Base-by-base conservation (phyloP, 1,140 invertebrate species). In the Cherax destructor region DNA sequence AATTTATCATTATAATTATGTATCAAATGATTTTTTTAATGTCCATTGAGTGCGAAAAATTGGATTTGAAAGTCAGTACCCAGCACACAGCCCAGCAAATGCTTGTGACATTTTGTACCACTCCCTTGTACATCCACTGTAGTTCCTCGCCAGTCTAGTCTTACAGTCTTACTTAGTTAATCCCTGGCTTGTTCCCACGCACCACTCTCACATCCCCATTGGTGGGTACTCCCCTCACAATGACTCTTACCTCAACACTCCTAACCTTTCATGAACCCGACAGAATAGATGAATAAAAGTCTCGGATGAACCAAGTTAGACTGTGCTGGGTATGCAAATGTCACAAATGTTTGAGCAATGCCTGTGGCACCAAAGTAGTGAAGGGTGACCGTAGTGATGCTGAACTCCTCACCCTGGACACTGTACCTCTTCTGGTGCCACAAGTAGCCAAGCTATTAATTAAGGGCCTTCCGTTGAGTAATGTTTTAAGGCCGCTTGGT, bases 111-210 rank as follows among this genome's bases (percentile, higher is more conserved):
- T 79, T 79, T 76, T 79, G 86, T 77, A 77, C 86, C 83, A 47
- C 72, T 65, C 78, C 72, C 78, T 80, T 72, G 78, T 88, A 80
- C 78, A 88, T 79, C 72, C 83, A 91, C 69, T 74, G 69, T 84
- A 91, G 88, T 91, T 91, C 88, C 88, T 91, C 88, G 69, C 76
- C 88, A 91, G 56, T 91, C 88, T 91, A 91, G 88, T 91, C 88
- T 85, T 77, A n/a, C 88, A 77, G 88, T 91, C 83, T 65, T 50
- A 18, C 72, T 83, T 85, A 83, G 88, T 88, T 80, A 47, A 69
- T 65, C 56, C 56, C 50, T 2, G 50, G 4, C 16, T 74, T 30
- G n/a, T 11, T 74, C n/a, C 30, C 6, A 30, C 1, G 6, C 69
- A 30, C 69, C 69, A 74, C 21, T n/a, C 24, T n/a, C 69, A 18